phyloP scores from a whole-genome alignment of 2,113 vertebrate genomes.

The Oplegnathus fasciatus region DNA sequence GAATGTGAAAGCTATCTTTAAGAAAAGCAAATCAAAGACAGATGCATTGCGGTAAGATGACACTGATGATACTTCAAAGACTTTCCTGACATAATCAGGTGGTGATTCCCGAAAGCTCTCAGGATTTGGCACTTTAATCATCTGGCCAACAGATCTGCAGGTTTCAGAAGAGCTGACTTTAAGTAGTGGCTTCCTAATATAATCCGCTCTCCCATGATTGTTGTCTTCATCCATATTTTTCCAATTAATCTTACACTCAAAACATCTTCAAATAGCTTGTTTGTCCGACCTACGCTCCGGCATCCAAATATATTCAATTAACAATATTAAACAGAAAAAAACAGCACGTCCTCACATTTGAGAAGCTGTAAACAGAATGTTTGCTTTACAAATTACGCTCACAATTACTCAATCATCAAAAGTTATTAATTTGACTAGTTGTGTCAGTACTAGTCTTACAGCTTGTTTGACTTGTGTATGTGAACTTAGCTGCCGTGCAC shows the following conservation, averaged over 20 bases:
- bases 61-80: slow-evolving; percentile 24
- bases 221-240: background rate
- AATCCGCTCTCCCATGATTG: background rate
- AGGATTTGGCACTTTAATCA: slow-evolving; percentile 8
- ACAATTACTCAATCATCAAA: background rate
- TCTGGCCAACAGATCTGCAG: background rate
- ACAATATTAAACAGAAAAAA: background rate
- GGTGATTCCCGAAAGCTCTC: slow-evolving; percentile 23
- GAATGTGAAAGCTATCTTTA: slow-evolving; percentile 16
- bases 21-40: slow-evolving; percentile 40
- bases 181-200: background rate
- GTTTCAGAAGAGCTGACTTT: background rate
- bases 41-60: slow-evolving; percentile 7
- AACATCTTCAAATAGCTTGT: background rate
- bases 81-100: slow-evolving; percentile 19
- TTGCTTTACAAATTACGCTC: background rate
- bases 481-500: background rate
- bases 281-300: background rate
- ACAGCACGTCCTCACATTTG: background rate
- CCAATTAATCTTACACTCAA: too few species aligned
- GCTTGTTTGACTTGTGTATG: background rate
- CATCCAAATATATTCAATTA: background rate
- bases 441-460: background rate
- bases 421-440: background rate
- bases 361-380: background rate